These are phyloP conservation scores for Atta texana DNA, from an alignment of 1,140 invertebrate species.

Conservation along the genomic window DNA sequence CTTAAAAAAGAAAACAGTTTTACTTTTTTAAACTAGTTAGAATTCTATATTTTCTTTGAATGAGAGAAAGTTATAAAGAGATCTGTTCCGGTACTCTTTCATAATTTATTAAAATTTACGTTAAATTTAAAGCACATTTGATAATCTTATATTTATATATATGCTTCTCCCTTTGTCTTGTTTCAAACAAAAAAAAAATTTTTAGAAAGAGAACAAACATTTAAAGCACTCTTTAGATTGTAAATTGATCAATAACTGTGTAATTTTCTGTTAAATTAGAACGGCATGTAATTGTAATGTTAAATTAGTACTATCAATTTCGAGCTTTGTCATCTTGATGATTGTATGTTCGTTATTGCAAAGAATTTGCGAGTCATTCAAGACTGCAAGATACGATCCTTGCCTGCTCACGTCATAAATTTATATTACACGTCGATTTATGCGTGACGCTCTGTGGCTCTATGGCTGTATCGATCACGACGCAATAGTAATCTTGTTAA, in stretches of 20 bases:
- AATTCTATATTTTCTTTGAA: neutral
- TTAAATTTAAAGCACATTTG: neutral
- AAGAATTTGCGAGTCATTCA: slow-evolving; percentile 36
- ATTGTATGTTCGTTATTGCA: neutral
- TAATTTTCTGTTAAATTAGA: neutral
- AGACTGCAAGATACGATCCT: slow-evolving; percentile 24
- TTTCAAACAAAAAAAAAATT: neutral
- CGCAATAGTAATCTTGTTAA: slow-evolving; percentile 44
- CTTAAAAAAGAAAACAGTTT: neutral
- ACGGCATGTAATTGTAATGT: neutral
- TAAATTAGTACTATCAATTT: neutral
- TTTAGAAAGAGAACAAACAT: neutral
- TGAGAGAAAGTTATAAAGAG: neutral
- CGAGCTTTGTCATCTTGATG: slow-evolving; percentile 6
- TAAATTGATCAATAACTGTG: neutral
- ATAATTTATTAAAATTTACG: slow-evolving; percentile 4
- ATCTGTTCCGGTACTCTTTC: neutral
- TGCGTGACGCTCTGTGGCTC: slow-evolving; percentile 26
- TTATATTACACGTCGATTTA: slow-evolving; percentile 70
- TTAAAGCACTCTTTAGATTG: neutral
- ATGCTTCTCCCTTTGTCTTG: neutral
- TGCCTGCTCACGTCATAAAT: slow-evolving; percentile 65
- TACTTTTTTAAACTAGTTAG: neutral
- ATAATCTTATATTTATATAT: neutral
- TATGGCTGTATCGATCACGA: slow-evolving; percentile 53